A percentile compares a stretch with the other conserved stretches of the same genome.
These are phyloP conservation scores for Trachemys scripta DNA, from an alignment of 2,113 vertebrate species.

Conservation along the genomic window DNA sequence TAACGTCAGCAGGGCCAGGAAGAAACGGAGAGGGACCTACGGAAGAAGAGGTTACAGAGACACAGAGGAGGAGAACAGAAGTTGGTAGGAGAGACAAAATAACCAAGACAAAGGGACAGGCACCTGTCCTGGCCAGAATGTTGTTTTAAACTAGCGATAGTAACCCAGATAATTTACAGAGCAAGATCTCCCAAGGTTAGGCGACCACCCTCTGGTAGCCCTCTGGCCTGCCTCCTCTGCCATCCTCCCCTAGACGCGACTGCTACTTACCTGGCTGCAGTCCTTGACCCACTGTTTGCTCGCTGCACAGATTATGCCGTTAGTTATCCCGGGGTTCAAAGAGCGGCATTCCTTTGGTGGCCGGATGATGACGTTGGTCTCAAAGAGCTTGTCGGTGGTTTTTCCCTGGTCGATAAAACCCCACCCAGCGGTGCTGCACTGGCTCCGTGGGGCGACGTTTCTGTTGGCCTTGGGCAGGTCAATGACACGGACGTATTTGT, in stretches of 20 bases:
- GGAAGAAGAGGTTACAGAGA: not conserved
- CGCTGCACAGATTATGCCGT: slow-evolving; percentile 2
- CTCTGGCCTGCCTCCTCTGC: not conserved
- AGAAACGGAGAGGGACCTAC: not conserved
- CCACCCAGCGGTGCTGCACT: slow-evolving; percentile 36
- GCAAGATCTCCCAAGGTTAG: not conserved
- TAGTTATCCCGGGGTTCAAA: not conserved
- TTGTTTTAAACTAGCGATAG: too few relatives aligned
- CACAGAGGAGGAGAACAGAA: not conserved
- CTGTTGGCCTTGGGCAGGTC: not conserved
- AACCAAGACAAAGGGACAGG: not conserved
- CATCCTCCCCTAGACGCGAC: not conserved
- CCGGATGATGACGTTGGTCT: slow-evolving; percentile 19
- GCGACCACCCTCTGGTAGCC: not conserved
- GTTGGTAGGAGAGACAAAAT: not conserved
- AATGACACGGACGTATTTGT: slow-evolving; percentile 14
- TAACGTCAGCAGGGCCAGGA: not conserved
- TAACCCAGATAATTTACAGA: too few relatives aligned
- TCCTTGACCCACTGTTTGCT: not conserved
- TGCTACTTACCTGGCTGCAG: not conserved
- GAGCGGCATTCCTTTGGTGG: not conserved
- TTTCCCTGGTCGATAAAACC: not conserved
- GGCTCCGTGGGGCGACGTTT: rapidly evolving
- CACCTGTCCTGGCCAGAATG: too few relatives aligned
- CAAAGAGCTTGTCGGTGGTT: rapidly evolving